These are phyloP conservation scores for Scyliorhinus canicula DNA, from an alignment of 2,797 vertebrate species.

Conservation along the genomic window DNA sequence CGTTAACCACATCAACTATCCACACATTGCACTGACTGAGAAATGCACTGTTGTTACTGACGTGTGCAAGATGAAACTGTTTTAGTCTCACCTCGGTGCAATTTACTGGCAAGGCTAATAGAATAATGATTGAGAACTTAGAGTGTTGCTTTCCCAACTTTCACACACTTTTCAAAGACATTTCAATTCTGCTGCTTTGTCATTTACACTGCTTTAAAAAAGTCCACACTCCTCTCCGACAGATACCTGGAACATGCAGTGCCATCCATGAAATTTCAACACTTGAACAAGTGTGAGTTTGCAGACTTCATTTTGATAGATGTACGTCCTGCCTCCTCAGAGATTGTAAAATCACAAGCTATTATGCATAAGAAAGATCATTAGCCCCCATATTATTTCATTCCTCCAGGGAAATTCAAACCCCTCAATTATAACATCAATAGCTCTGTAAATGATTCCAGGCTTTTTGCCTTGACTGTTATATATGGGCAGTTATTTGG, in stretches of 20 bases:
- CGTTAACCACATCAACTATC: not conserved
- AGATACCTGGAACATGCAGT: not conserved
- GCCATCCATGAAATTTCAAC: not conserved
- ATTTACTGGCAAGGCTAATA: not conserved
- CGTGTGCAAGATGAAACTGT: not conserved
- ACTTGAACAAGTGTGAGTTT: not conserved
- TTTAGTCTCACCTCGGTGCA: slow-evolving; percentile 11
- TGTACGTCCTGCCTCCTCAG: not conserved
- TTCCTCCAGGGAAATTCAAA: not conserved
- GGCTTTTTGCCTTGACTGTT: not conserved
- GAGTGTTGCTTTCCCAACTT: slow-evolving; percentile 22
- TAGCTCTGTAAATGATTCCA: not conserved
- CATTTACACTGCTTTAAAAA: not conserved
- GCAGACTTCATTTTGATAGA: not conserved
- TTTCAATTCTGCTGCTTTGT: not conserved
- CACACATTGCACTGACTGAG: not conserved
- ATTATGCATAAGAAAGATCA: not conserved
- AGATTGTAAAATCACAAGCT: not conserved
- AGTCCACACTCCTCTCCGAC: not conserved
- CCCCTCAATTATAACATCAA: not conserved
- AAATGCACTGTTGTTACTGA: not conserved
- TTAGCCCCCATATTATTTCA: not conserved
- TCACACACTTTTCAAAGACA: slow-evolving; percentile 17
- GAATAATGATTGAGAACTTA: slow-evolving; percentile 23
- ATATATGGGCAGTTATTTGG: not conserved